phyloP scores from a whole-genome alignment of 1,140 invertebrate genomes.

The Neodiprion fabricii region DNA sequence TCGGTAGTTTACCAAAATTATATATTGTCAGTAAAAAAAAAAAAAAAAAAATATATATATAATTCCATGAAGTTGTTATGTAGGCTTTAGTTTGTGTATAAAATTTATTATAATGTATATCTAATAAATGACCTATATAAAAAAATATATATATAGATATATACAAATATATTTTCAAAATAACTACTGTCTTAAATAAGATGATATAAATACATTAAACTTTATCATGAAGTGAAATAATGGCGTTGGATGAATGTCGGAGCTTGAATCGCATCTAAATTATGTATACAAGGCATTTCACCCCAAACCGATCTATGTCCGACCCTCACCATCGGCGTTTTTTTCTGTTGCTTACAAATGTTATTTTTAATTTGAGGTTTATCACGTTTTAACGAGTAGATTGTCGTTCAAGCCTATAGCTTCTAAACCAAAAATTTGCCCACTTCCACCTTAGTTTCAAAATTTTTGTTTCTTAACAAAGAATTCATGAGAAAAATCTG shows the following conservation, averaged over 20 bases:
- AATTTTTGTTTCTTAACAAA: no score
- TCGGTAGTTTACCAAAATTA: slow-evolving; percentile 4
- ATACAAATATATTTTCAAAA: slow-evolving; percentile 3
- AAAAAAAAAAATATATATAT: slow-evolving; percentile 21
- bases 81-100: slow-evolving; percentile 50
- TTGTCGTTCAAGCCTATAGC: no score
- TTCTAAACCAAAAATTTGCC: no score
- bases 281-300: background rate
- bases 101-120: slow-evolving; percentile 47
- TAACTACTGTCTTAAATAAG: slow-evolving; percentile 5
- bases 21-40: slow-evolving; percentile 32
- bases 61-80: slow-evolving; percentile 45
- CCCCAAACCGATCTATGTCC: no score
- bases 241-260: background rate
- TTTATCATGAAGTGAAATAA: no score
- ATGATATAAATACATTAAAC: background rate
- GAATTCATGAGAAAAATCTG: no score
- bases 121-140: slow-evolving; percentile 44
- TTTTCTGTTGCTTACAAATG: no score
- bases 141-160: background rate
- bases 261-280: background rate
- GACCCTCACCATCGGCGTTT: no score
- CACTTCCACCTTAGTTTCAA: no score
- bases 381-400: no score
- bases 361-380: no score